Conservation (phyloP, 2,113 vertebrate genomes). For the Microcebus jonahi region DNA sequence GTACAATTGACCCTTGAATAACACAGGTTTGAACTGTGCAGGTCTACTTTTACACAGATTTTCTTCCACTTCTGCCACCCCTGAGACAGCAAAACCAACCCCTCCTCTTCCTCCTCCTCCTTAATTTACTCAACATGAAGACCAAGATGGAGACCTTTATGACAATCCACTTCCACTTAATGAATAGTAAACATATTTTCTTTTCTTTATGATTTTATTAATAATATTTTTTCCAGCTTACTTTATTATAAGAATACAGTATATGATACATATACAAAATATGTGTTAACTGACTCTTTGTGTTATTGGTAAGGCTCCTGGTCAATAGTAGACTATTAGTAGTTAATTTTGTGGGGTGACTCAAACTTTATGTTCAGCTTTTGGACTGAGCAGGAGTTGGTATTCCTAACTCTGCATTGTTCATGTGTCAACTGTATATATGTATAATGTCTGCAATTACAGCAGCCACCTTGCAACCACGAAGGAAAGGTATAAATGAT, state of each 20-base stretch:
- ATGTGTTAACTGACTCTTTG: neutral
- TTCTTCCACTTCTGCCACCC: neutral
- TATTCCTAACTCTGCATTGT: neutral
- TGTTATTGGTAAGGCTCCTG: neutral
- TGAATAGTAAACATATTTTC: neutral
- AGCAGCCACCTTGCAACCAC: neutral
- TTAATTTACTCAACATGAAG: too few species aligned
- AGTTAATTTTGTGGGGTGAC: neutral
- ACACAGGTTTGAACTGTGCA: neutral
- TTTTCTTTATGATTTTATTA: neutral
- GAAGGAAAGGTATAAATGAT: neutral
- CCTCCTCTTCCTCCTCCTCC: too few species aligned
- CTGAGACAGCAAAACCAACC: neutral
- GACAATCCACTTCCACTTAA: neutral
- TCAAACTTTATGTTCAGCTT: neutral
- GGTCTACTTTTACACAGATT: neutral
- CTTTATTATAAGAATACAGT: neutral
- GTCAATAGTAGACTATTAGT: neutral
- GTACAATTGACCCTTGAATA: neutral
- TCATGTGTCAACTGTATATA: neutral
- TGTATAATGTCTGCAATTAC: neutral
- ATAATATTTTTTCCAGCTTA: neutral
- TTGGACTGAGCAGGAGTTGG: neutral
- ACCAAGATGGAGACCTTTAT: neutral
- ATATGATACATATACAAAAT: neutral